Base-by-base conservation (phyloP, 2,888 invertebrate species). In the Orthonychiurus folsomi region DNA sequence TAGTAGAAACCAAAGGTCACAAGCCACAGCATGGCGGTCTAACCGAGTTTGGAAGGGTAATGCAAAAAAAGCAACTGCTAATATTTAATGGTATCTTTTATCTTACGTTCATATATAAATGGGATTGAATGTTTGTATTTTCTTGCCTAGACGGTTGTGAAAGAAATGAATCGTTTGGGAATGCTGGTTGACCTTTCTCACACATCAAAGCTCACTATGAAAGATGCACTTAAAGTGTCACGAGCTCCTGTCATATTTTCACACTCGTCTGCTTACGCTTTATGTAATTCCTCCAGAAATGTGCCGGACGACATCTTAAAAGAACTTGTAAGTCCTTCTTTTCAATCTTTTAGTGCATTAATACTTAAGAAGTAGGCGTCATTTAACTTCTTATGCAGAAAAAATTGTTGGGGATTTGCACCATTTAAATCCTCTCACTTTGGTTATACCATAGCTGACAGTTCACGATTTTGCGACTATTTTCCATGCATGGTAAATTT, bases 41-140 rank as follows among this genome's bases (percentile, higher is more conserved):
- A 66, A 86, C 88, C 61, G 83, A 83, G 69, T 90, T 89, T 77
- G 90, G 90, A 76, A 87, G 88, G 84, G 89, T 89, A 79, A 78
- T 77, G 20, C 20, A 12, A 52, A 52, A 52, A 52, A 9, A 5
- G 15, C 5, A 37, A 37, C 5, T 37, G 15, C 37, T 37, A 37
- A 37, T 37, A n/a, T n/a, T n/a, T n/a, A 20, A 37, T 18, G 56
- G 18, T 18, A 20, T 56, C 21, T 56, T 20, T 15, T 56, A 23
- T 25, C 2, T 1, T 60, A 53, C 60, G n/a, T 37, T 20, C n/a
- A n/a, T n/a, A n/a, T n/a, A 27, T 27, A 27, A 50, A n/a, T 60
- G 47, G 28, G 2, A n/a, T 54, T 9, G 3, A 54, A 58, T 50
- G 24, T 59, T 56, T 52, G 50, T 53, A 56, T 55, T 37, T 9